Conservation (phyloP, 1,140 invertebrate genomes). For the Bombus breviceps region DNA sequence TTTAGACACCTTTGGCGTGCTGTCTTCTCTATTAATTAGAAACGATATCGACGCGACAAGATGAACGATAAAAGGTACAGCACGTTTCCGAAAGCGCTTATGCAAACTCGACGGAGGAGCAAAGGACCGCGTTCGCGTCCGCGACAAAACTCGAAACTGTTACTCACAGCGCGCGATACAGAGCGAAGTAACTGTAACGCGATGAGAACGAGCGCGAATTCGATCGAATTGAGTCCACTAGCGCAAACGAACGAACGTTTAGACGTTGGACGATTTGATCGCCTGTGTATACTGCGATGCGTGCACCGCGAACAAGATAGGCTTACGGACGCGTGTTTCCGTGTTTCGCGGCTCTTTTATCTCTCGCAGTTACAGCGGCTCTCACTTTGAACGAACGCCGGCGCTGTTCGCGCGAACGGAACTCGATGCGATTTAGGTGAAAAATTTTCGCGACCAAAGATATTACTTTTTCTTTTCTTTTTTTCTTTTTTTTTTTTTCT, state of each 20-base stretch:
- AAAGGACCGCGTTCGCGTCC: no score
- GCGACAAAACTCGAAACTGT: neutral
- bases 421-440: neutral
- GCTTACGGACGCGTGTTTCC: constrained; percentile 60
- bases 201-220: constrained; percentile 40
- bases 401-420: neutral
- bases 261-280: neutral
- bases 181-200: constrained; percentile 35
- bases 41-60: neutral
- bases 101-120: neutral
- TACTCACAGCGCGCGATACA: neutral
- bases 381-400: constrained; percentile 22
- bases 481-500: no score
- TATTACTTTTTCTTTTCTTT: no score
- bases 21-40: neutral
- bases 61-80: neutral
- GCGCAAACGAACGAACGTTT: constrained; percentile 49
- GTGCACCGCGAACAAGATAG: constrained; percentile 28
- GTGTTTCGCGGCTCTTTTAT: constrained; percentile 58
- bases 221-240: constrained; percentile 11
- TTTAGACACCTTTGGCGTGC: neutral
- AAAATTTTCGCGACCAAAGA: neutral
- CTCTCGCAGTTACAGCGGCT: constrained; percentile 49
- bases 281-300: neutral
- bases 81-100: neutral